These are phyloP conservation scores for Pogona vitticeps DNA, from an alignment of 2,113 vertebrate genomes.

Conservation along the genomic window DNA sequence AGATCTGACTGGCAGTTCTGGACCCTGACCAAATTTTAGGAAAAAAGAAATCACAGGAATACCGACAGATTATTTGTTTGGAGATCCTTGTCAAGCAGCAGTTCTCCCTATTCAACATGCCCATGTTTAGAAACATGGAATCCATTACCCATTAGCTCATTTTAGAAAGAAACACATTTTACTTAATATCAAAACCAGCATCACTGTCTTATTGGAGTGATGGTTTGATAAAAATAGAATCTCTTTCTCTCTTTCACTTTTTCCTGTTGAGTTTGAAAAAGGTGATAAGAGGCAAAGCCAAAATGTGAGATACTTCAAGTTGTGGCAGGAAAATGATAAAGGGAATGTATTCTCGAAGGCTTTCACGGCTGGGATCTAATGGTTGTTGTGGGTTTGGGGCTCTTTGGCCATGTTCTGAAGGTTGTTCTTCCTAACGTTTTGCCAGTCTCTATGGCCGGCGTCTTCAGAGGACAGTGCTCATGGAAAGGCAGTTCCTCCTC, in stretches of 20 bases:
- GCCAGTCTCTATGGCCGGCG: too few species aligned
- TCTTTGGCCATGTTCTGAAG: too few species aligned
- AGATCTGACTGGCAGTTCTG: neutral
- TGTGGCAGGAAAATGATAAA: neutral
- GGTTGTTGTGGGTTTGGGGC: too few species aligned
- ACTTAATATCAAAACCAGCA: neutral
- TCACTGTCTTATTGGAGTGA: neutral
- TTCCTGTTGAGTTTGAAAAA: neutral
- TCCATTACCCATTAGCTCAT: neutral
- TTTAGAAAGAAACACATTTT: neutral
- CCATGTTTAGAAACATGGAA: neutral
- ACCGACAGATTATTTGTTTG: neutral
- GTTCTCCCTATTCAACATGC: neutral
- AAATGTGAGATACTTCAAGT: neutral
- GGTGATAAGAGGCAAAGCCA: neutral
- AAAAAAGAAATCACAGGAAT: neutral
- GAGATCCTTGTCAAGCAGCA: neutral
- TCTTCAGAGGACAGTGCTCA: too few species aligned
- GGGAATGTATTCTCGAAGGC: too few species aligned
- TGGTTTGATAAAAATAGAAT: constrained; percentile 9
- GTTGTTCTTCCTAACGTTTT: too few species aligned
- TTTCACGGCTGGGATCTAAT: too few species aligned
- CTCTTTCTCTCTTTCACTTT: neutral
- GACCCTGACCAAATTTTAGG: neutral
- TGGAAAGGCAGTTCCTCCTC: too few species aligned